Percentiles rank a stretch among this genome's conserved stretches.
Conservation (phyloP, 2,888 invertebrate species). For the Monopis laevigella region DNA sequence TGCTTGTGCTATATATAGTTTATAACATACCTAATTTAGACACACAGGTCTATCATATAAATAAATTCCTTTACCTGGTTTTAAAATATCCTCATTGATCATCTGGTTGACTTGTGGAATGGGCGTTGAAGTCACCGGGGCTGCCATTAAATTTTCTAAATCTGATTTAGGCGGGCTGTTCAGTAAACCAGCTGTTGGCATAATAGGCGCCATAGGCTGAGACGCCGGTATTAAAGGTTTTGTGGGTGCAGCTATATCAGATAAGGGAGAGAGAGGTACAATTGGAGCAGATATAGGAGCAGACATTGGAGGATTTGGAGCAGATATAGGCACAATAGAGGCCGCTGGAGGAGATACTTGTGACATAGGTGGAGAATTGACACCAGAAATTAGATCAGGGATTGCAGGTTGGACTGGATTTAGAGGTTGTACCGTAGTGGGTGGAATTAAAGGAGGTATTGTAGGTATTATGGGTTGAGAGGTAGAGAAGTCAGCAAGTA, state of each 20-base stretch:
- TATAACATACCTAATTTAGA: no score
- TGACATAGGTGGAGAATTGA: constrained; percentile 27
- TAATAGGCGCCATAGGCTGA: constrained; percentile 3
- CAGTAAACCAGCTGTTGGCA: constrained; percentile 10
- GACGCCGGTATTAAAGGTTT: not conserved
- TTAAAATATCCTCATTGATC: constrained; percentile 42
- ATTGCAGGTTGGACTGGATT: constrained; percentile 20
- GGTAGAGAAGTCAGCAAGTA: constrained; percentile 11
- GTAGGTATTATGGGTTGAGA: no score
- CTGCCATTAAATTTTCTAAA: constrained; percentile 9
- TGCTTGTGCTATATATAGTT: no score
- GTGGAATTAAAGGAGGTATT: constrained; percentile 28
- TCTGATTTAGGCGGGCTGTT: not conserved
- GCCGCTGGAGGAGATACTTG: not conserved
- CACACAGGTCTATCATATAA: no score
- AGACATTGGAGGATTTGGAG: not conserved
- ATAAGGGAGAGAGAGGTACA: no score
- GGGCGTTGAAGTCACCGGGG: constrained; percentile 46
- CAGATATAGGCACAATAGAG: not conserved
- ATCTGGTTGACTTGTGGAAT: constrained; percentile 34
- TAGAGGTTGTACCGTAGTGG: constrained; percentile 17
- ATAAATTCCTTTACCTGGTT: constrained; percentile 49
- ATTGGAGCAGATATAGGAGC: not conserved
- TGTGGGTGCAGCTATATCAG: no score
- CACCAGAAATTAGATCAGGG: constrained; percentile 48